A percentile compares a stretch with the other conserved stretches of the same genome.
phyloP scores from a whole-genome alignment of 2,797 vertebrate species.

The Selene dorsalis region DNA sequence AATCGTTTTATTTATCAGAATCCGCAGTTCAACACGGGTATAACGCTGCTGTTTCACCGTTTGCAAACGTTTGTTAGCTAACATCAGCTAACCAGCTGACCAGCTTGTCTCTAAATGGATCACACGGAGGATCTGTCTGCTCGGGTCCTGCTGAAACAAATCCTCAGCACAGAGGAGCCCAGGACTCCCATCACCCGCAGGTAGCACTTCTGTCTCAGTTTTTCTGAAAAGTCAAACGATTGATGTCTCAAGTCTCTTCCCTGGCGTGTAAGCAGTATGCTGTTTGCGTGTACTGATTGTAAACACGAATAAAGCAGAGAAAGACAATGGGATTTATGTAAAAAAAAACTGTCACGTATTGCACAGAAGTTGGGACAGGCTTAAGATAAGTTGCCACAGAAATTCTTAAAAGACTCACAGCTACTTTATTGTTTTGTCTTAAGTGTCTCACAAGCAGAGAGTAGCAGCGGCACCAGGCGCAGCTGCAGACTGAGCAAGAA shows the following conservation, averaged over 20 bases:
- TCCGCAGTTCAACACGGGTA: rapidly evolving
- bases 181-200: slow-evolving; percentile 75
- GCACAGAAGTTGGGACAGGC: background rate
- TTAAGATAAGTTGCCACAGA: background rate
- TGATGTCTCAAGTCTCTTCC: background rate
- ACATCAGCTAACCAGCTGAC: slow-evolving; percentile 27
- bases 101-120: slow-evolving; percentile 69
- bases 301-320: background rate
- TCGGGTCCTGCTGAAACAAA: slow-evolving; percentile 71
- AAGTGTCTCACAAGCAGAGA: slow-evolving; percentile 31
- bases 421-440: slow-evolving; percentile 7
- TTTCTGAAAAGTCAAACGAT: background rate
- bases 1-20: background rate
- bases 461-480: slow-evolving; percentile 5
- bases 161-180: slow-evolving; percentile 70
- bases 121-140: slow-evolving; percentile 74
- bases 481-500: slow-evolving; percentile 54
- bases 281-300: background rate
- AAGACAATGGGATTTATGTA: background rate
- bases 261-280: background rate
- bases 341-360: too few species aligned
- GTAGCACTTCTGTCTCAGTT: slow-evolving; percentile 29
- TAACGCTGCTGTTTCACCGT: background rate
- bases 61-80: slow-evolving; percentile 8
- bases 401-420: background rate